phyloP scores from a whole-genome alignment of 2,888 invertebrate species.

The Agonopterix alstromeriana region DNA sequence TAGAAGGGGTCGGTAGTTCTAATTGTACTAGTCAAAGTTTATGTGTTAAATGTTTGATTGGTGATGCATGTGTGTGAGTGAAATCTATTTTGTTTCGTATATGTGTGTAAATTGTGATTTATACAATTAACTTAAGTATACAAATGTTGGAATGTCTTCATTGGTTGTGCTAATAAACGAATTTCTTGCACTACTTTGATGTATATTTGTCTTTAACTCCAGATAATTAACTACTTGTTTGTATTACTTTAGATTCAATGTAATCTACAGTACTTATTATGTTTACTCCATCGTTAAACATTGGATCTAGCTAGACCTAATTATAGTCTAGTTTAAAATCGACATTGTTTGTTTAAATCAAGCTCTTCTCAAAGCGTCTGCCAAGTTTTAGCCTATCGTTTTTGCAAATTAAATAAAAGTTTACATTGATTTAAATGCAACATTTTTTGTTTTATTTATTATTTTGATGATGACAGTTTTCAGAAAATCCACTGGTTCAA shows the following conservation, averaged over 20 bases:
- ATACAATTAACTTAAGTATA: constrained; percentile 15
- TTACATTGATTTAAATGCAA: too few species aligned
- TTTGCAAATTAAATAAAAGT: too few species aligned
- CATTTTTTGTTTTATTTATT: too few species aligned
- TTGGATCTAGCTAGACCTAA: too few species aligned
- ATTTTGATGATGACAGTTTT: too few species aligned
- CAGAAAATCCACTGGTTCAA: too few species aligned
- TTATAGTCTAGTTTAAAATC: too few species aligned
- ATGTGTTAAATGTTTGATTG: not conserved
- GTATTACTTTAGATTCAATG: constrained; percentile 3
- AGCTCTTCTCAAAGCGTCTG: not conserved
- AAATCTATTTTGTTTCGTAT: not conserved
- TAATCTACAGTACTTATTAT: not conserved
- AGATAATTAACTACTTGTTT: constrained; percentile 6
- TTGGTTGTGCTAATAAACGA: constrained; percentile 58
- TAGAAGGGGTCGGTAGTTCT: constrained; percentile 17
- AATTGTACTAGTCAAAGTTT: constrained; percentile 7
- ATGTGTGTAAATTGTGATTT: constrained; percentile 5
- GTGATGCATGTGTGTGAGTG: not conserved
- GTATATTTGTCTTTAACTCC: constrained; percentile 45
- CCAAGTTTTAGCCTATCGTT: constrained; percentile 6
- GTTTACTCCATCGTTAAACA: not conserved
- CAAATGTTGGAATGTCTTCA: constrained; percentile 19
- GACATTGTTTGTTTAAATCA: too few species aligned
- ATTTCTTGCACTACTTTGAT: constrained; percentile 59